Evolutionary conservation across 2,113 vertebrate genomes (phyloP).

Genomic region (Tenrec ecaudatus): DNA sequence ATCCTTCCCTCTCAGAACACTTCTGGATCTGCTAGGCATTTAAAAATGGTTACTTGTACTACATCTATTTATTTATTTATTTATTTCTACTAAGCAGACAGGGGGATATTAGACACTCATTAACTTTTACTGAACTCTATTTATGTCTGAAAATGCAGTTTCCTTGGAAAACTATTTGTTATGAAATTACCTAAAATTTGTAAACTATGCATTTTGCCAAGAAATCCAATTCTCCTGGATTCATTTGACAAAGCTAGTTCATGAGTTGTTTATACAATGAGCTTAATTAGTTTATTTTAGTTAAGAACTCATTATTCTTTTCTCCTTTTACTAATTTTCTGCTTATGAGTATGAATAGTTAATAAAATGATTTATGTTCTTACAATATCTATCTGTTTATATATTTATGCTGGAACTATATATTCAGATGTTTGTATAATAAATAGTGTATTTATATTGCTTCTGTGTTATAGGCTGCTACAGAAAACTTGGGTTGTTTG

Average conservation of each 20-base stretch:
- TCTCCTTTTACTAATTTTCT: constrained; percentile 40
- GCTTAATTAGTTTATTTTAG: not conserved
- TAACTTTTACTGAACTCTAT: constrained; percentile 29
- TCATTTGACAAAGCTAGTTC: not conserved
- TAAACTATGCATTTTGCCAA: constrained; percentile 9
- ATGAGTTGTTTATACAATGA: not conserved
- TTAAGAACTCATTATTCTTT: not conserved
- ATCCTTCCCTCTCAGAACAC: not conserved
- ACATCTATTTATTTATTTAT: not conserved
- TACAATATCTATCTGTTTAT: too few relatives aligned
- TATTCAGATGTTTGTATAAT: too few relatives aligned
- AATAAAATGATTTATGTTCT: not conserved
- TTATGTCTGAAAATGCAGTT: not conserved
- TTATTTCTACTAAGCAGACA: not conserved
- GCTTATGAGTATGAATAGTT: not conserved
- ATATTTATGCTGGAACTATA: too few relatives aligned
- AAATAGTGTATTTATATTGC: too few relatives aligned
- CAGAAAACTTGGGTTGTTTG: too few relatives aligned
- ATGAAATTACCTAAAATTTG: constrained; percentile 16
- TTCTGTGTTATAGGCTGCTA: too few relatives aligned
- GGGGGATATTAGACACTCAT: constrained; percentile 1
- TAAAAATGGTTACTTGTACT: not conserved
- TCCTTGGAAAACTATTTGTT: not conserved
- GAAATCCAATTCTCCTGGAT: constrained; percentile 1
- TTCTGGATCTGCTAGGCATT: not conserved